Conservation (phyloP, 1,140 invertebrate genomes). For the Caenorhabditis remanei region DNA sequence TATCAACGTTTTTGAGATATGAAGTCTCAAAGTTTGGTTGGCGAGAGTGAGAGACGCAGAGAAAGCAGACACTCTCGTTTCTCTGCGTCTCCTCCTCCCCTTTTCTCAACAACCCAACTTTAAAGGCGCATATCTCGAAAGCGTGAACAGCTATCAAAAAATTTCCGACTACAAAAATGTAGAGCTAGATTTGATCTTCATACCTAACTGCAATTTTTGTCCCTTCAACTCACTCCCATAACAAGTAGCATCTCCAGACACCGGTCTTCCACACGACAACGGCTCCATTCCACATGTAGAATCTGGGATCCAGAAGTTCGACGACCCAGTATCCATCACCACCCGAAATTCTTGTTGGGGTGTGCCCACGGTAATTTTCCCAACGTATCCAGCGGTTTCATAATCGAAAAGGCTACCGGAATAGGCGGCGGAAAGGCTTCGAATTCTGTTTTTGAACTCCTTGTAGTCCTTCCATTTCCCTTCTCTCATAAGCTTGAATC, state of each 20-base stretch:
- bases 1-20: too few species aligned
- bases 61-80: too few species aligned
- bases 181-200: too few species aligned
- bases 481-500: constrained; percentile 60
- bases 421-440: neutral
- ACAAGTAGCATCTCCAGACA: neutral
- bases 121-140: too few species aligned
- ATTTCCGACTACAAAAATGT: too few species aligned
- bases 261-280: neutral
- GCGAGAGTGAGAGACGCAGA: neutral
- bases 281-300: neutral
- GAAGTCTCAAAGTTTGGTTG: neutral
- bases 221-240: neutral
- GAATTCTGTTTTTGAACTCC: neutral
- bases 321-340: constrained; percentile 66
- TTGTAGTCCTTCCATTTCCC: constrained; percentile 57
- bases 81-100: too few species aligned
- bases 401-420: neutral
- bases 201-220: too few species aligned
- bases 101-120: too few species aligned
- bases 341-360: constrained; percentile 66
- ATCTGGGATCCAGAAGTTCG: constrained; percentile 68
- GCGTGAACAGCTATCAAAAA: too few species aligned
- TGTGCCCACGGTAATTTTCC: constrained; percentile 61
- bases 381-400: constrained; percentile 47